Evolutionary conservation across 2,797 vertebrate species (phyloP), one percentile per base, ranked within the genome.

Genomic region (Lates japonicus): DNA sequence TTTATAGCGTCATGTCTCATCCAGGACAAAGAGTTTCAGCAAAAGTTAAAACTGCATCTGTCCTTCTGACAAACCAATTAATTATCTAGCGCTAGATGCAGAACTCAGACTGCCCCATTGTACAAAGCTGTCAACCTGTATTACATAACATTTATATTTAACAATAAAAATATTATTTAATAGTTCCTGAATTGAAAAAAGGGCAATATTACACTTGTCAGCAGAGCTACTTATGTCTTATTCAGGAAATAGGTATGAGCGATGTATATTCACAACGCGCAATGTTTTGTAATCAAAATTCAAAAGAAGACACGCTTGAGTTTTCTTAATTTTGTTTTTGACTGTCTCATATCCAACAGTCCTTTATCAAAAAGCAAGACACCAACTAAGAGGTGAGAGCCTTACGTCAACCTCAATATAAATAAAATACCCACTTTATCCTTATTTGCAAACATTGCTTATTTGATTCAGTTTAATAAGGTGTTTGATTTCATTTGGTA

Each of bases 191-290:
- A 78, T 78, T 89, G 62, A 90, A 90, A 86, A 86, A 84, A 87
- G 88, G 88, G 83, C 84, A 92, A 67, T 88, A 91, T 85, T 90
- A 92, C 87, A 92, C 86, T 82, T 82, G 72, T 86, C 81, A 92
- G 87, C 88, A 90, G 87, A 90, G 80, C 92, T 85, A 89, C 87
- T 92, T 92, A 87, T 61, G 81, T 94, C 88, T 95, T 94, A 95
- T 95, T 95, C 91, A 94, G 90, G 91, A 94, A 94, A 93, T 90
- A 92, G 85, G 89, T 93, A 93, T 89, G 92, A 93, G 87, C n/a
- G 86, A 93, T 92, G 90, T 94, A 91, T 93, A 87, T 92, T 92
- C 83, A 94, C 92, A 92, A 93, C 84, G 88, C 90, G 86, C 85
- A 92, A 93, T 87, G 84, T 92, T 93, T 87, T 87, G 65, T 93